Evolutionary conservation across 2,797 vertebrate genomes (phyloP).

Genomic region (Danio choprae): DNA sequence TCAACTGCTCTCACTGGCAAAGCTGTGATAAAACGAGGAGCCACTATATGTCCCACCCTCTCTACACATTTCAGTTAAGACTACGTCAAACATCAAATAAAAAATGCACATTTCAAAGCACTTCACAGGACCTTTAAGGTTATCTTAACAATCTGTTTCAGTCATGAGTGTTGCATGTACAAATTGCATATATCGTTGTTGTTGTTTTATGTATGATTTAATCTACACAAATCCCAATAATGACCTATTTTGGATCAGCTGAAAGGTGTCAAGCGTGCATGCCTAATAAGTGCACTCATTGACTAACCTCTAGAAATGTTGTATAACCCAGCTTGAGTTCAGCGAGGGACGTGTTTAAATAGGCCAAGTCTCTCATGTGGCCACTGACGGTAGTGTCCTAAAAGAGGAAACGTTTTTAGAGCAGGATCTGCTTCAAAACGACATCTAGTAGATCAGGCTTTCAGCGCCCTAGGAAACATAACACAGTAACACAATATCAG

Average conservation of each 20-base stretch:
- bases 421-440: conserved; percentile 3
- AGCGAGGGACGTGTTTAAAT: conserved; percentile 18
- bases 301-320: conserved; percentile 13
- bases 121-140: no score
- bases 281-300: background rate
- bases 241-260: background rate
- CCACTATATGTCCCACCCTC: no score
- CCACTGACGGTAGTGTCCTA: conserved; percentile 19
- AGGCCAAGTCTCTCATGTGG: conserved; percentile 25
- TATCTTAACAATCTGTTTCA: no score
- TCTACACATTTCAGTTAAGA: no score
- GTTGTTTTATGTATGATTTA: no score
- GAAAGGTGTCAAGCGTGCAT: background rate
- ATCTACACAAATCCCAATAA: no score
- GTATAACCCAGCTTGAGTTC: conserved; percentile 7
- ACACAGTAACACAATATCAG: conserved; percentile 27
- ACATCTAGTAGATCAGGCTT: background rate
- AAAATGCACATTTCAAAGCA: no score
- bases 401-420: conserved; percentile 28
- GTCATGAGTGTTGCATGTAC: no score
- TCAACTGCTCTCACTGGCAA: no score
- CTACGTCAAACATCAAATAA: no score
- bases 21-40: no score
- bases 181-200: no score
- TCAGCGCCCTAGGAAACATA: conserved; percentile 31